Base-by-base conservation (phyloP, 2,888 invertebrate genomes). In the Empis livida region DNA sequence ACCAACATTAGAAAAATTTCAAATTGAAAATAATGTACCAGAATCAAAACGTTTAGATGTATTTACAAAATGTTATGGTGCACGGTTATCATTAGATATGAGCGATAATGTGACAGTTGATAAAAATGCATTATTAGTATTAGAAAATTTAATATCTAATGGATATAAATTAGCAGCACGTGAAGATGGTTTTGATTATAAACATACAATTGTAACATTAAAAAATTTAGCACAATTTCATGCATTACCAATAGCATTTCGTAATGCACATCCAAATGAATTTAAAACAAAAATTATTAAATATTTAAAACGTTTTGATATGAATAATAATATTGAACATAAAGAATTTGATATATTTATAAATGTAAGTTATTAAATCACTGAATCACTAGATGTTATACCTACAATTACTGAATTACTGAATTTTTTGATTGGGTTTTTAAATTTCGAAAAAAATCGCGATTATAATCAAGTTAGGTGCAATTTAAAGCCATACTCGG, bases 191-290 rank as follows among this genome's bases (percentile, higher is more conserved):
- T 71, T 76, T 44, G 74, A 78, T 57, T 57, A 73, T 35, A 63
- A 65, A 1, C 73, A 75, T 42, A 65, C 73, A 0, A 65, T 62
- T 46, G 48, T 75, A 1, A 68, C 74, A 6, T 56, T 78, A 1
- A 59, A 64, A 41, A 67, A 73, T 40, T 55, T 78, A 54, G 78
- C 78, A 0, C 66, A 70, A 53, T 77, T 74, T 55, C 79, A 80
- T 57, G 76, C 77, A 0, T 62, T 76, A 11, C 73, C 76, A 1
- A 71, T 79, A 13, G 78, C 76, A 0, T 59, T 75, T 47, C 74
- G 76, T 41, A 50, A 67, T 0, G 64, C 69, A 17, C 66, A 71
- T 51, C 73, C 74, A 0, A 56, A 66, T 32, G 60, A 63, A 5
- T 76, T 71, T 56, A 53, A 71, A n/a, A 57, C 65, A 31, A 62